Percentiles rank a stretch among this genome's conserved stretches.
Conservation (phyloP, 2,888 invertebrate genomes). For the Eupithecia inturbata region DNA sequence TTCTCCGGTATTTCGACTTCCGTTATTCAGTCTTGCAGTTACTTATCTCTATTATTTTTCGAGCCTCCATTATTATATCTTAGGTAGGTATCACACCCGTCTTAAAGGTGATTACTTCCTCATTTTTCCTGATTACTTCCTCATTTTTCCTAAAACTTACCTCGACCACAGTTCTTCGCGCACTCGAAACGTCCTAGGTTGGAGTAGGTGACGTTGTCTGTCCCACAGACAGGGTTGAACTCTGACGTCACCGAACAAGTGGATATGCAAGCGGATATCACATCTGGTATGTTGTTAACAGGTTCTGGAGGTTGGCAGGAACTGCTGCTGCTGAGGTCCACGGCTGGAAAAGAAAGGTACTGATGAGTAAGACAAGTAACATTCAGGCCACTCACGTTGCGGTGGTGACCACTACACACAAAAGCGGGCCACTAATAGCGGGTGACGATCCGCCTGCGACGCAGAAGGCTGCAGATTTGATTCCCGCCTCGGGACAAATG, state of each 20-base stretch:
- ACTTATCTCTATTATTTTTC: too few species aligned
- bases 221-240: conserved; percentile 68
- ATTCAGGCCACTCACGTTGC: neutral
- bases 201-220: conserved; percentile 58
- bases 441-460: neutral
- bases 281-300: conserved; percentile 4
- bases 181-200: conserved; percentile 62
- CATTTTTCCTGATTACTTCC: neutral
- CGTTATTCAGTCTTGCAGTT: too few species aligned
- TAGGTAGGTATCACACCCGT: neutral
- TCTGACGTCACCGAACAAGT: conserved; percentile 48
- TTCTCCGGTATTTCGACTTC: too few species aligned
- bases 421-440: too few species aligned
- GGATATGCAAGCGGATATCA: conserved; percentile 24
- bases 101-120: neutral
- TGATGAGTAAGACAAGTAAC: neutral
- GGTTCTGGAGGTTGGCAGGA: conserved; percentile 16
- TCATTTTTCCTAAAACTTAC: conserved; percentile 44
- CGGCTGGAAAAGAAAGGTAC: conserved; percentile 17
- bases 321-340: neutral
- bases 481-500: neutral
- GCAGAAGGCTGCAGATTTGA: neutral
- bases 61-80: too few species aligned
- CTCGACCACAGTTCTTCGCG: conserved; percentile 61
- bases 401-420: too few species aligned